A percentile compares a stretch with the other conserved stretches of the same genome.
phyloP scores from a whole-genome alignment of 2,113 vertebrate genomes.

The Oncorhynchus tshawytscha region DNA sequence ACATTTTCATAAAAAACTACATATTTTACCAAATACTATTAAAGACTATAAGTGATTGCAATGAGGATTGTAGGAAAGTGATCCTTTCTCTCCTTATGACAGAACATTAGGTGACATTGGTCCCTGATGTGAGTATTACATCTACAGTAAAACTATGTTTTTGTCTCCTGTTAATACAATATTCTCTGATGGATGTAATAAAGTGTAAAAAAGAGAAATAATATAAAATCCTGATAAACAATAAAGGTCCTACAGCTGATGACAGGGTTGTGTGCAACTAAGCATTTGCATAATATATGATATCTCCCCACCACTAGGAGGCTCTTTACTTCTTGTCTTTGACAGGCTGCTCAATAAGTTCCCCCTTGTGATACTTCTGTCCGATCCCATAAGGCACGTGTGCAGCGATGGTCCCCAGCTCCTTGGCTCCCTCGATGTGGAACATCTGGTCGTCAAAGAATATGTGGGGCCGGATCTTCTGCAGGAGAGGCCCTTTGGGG shows the following conservation, averaged over 20 bases:
- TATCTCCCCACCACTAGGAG: background rate
- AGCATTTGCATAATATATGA: background rate
- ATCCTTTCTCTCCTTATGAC: too few relatives aligned
- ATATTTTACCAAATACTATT: background rate
- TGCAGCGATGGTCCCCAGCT: slow-evolving; percentile 82
- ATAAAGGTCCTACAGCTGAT: background rate
- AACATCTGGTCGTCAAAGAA: slow-evolving; percentile 98
- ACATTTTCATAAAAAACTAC: background rate
- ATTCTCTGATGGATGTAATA: background rate
- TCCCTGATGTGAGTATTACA: background rate
- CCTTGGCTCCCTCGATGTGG: slow-evolving; percentile 84
- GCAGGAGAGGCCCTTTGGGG: slow-evolving; percentile 90
- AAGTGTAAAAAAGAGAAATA: too few relatives aligned
- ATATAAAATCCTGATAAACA: background rate
- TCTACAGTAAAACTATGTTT: background rate
- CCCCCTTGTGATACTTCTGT: slow-evolving; percentile 78
- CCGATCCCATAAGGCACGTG: slow-evolving; percentile 88
- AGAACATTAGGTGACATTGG: background rate
- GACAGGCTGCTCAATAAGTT: slow-evolving; percentile 63
- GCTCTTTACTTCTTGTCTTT: slow-evolving; percentile 11
- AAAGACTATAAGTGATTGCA: background rate
- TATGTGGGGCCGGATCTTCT: slow-evolving; percentile 92
- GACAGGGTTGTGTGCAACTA: background rate
- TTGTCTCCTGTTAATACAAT: background rate
- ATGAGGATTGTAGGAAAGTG: background rate